Conservation (phyloP, 2,797 vertebrate genomes). For the Tinamus major region DNA sequence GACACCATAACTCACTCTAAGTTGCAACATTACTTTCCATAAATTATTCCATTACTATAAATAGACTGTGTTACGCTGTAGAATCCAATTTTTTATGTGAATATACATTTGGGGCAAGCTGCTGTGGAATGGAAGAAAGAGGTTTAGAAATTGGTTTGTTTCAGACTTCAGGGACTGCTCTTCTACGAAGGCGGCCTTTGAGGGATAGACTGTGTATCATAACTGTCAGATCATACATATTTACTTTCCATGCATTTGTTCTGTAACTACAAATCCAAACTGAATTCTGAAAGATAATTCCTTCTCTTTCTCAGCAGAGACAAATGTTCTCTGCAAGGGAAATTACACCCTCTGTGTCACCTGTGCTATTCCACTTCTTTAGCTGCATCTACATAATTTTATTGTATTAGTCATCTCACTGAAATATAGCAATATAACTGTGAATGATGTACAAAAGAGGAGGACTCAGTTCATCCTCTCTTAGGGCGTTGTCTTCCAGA, state of each 20-base stretch:
- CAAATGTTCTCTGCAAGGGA: not conserved
- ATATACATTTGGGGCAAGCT: slow-evolving; percentile 83
- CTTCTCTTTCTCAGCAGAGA: slow-evolving; percentile 11
- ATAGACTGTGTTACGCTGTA: slow-evolving; percentile 80
- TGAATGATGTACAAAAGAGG: not conserved
- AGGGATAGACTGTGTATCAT: not conserved
- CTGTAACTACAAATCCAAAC: not conserved
- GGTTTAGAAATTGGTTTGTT: slow-evolving; percentile 64
- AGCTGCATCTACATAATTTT: not conserved
- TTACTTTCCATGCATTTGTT: not conserved
- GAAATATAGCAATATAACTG: not conserved
- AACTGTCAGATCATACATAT: not conserved
- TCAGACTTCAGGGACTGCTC: slow-evolving; percentile 25
- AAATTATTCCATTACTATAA: slow-evolving; percentile 81
- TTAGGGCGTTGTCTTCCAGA: not conserved
- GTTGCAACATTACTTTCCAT: slow-evolving; percentile 85
- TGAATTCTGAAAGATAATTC: not conserved
- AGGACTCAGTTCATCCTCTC: not conserved
- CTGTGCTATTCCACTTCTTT: slow-evolving; percentile 33
- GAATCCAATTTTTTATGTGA: slow-evolving; percentile 77
- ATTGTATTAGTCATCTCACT: not conserved
- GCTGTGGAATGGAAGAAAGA: slow-evolving; percentile 81
- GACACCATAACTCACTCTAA: slow-evolving; percentile 83
- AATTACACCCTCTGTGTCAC: not conserved
- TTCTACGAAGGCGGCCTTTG: not conserved